Evolutionary conservation across 2,888 invertebrate genomes (phyloP).

Genomic region (Caenorhabditis zanzibari): DNA sequence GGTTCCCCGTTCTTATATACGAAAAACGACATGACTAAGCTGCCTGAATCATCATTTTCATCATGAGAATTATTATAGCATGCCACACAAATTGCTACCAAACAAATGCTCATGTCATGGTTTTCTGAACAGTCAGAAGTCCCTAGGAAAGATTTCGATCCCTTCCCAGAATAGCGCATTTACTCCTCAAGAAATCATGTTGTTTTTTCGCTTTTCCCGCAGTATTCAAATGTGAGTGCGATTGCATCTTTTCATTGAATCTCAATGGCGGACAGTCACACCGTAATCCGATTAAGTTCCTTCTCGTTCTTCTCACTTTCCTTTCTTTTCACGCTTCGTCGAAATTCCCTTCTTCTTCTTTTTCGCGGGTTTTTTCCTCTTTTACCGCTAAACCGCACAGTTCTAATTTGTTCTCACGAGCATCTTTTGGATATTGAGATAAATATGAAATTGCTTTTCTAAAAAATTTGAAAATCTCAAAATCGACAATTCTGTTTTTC

Average conservation of each 20-base stretch:
- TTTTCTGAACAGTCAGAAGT: background rate
- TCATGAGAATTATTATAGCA: background rate
- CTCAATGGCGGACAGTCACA: constrained; percentile 37
- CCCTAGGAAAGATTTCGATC: too few relatives aligned
- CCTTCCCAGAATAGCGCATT: too few relatives aligned
- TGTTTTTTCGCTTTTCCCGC: constrained; percentile 16
- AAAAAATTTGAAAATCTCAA: background rate
- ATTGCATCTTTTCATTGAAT: constrained; percentile 33
- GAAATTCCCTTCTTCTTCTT: constrained; percentile 15
- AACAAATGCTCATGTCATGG: too few relatives aligned
- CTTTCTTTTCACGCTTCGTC: constrained; percentile 44
- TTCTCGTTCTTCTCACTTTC: constrained; percentile 44
- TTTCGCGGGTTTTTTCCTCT: constrained; percentile 9
- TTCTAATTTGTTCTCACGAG: constrained; percentile 13
- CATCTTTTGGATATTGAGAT: constrained; percentile 9
- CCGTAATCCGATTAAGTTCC: constrained; percentile 61
- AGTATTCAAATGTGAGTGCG: constrained; percentile 33
- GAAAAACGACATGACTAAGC: background rate
- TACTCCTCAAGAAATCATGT: background rate
- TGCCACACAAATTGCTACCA: too few relatives aligned
- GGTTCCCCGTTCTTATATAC: too few relatives aligned
- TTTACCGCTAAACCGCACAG: constrained; percentile 19
- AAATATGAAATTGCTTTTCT: background rate
- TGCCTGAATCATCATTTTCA: constrained; percentile 1
- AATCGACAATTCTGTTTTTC: background rate